A percentile compares a stretch with the other conserved stretches of the same genome.
phyloP scores from a whole-genome alignment of 2,888 invertebrate genomes.

The Aromia moschata region DNA sequence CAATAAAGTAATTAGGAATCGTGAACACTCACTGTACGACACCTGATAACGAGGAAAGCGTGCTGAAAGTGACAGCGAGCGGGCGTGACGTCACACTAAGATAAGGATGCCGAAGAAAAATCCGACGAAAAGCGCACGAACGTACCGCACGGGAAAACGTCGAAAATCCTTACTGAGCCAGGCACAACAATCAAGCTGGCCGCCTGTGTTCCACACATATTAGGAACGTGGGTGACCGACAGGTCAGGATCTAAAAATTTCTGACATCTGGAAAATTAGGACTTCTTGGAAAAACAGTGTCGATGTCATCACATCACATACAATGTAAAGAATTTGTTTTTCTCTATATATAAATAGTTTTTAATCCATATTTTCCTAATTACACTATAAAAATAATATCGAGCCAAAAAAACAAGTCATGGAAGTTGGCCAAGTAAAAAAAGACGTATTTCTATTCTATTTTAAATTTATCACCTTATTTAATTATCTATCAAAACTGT shows the following conservation, averaged over 20 bases:
- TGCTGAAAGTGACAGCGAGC: not conserved
- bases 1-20: slow-evolving; percentile 48
- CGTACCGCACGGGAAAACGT: slow-evolving; percentile 20
- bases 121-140: not conserved
- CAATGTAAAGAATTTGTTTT: no score
- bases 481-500: no score
- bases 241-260: slow-evolving; percentile 18
- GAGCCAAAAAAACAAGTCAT: no score
- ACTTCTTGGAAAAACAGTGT: no score
- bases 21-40: slow-evolving; percentile 37
- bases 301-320: no score
- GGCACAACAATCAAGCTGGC: slow-evolving; percentile 19
- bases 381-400: no score
- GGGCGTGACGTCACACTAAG: not conserved
- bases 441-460: no score
- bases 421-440: no score
- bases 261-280: not conserved
- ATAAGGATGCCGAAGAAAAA: no score
- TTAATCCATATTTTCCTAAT: no score
- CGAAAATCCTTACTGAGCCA: slow-evolving; percentile 24
- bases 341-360: no score
- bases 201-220: slow-evolving; percentile 24
- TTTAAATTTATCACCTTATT: no score
- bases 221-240: slow-evolving; percentile 23
- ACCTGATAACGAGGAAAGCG: slow-evolving; percentile 11